Evolutionary conservation across 1,140 invertebrate species (phyloP).

Genomic region (Drosophila miranda): DNA sequence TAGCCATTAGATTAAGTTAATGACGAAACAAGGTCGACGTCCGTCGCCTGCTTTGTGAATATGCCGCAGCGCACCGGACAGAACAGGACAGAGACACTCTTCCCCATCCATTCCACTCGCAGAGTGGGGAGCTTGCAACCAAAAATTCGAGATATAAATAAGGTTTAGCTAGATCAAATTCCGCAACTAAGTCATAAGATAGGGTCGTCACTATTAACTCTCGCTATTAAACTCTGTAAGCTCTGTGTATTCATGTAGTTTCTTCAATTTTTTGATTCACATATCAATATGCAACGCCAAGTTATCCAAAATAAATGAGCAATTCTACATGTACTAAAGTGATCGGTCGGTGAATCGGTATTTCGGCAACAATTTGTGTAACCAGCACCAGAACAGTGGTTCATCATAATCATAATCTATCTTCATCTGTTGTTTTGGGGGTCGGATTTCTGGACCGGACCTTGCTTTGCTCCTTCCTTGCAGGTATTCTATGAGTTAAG

Average conservation of each 20-base stretch:
- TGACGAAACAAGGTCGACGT: not conserved
- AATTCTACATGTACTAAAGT: conserved; percentile 44
- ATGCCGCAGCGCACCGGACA: conserved; percentile 39
- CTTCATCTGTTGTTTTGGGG: conserved; percentile 11
- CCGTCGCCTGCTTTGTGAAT: conserved; percentile 38
- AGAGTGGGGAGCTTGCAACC: conserved; percentile 20
- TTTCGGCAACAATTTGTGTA: conserved; percentile 5
- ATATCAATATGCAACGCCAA: conserved; percentile 20
- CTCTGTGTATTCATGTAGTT: conserved; percentile 17
- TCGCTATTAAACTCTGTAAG: not conserved
- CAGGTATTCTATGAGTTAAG: conserved; percentile 37
- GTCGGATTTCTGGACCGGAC: conserved; percentile 20
- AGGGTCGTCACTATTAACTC: conserved; percentile 37
- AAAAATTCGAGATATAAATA: conserved; percentile 30
- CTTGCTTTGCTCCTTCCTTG: not conserved
- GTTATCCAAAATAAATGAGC: conserved; percentile 51
- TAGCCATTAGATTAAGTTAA: conserved; percentile 29
- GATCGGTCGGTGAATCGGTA: conserved; percentile 21
- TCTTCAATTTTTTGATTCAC: conserved; percentile 45
- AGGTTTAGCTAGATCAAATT: conserved; percentile 41
- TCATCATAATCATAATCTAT: not conserved
- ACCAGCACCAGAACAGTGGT: too few species aligned
- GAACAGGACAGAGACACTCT: not conserved
- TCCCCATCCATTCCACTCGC: conserved; percentile 6
- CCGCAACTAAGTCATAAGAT: conserved; percentile 47